Evolutionary conservation across 2,888 invertebrate species (phyloP).

Genomic region (Mesopsocus fuscifrons): DNA sequence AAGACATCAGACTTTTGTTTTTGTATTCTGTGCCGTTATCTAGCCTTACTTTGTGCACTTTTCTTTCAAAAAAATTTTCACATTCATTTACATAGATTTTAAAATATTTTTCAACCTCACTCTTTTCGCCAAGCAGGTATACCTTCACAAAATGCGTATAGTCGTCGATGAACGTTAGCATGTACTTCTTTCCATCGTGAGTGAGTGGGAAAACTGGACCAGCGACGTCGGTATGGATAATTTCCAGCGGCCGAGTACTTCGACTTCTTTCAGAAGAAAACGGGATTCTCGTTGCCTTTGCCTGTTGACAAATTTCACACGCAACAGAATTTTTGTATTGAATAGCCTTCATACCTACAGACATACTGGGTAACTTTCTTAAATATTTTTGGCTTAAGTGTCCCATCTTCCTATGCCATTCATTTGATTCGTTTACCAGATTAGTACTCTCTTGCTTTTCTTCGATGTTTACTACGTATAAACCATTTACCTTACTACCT

Average conservation of each 20-base stretch:
- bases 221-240: conserved; percentile 10
- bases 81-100: conserved; percentile 8
- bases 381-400: neutral
- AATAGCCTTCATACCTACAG: neutral
- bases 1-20: conserved; percentile 3
- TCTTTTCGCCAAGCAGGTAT: conserved; percentile 9
- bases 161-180: conserved; percentile 12
- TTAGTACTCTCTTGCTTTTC: neutral
- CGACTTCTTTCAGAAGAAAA: neutral
- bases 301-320: conserved; percentile 4
- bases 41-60: neutral
- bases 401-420: neutral
- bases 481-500: neutral
- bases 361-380: neutral
- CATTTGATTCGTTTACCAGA: neutral
- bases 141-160: conserved; percentile 9
- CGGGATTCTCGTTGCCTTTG: neutral
- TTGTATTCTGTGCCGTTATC: conserved; percentile 10
- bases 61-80: conserved; percentile 1
- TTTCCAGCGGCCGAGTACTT: conserved; percentile 4
- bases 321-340: neutral
- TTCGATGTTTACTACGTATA: neutral
- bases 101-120: conserved; percentile 9
- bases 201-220: conserved; percentile 10
- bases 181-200: neutral